These are phyloP conservation scores for Silurus glanis DNA, from an alignment of 2,113 vertebrate genomes.

Conservation along the genomic window DNA sequence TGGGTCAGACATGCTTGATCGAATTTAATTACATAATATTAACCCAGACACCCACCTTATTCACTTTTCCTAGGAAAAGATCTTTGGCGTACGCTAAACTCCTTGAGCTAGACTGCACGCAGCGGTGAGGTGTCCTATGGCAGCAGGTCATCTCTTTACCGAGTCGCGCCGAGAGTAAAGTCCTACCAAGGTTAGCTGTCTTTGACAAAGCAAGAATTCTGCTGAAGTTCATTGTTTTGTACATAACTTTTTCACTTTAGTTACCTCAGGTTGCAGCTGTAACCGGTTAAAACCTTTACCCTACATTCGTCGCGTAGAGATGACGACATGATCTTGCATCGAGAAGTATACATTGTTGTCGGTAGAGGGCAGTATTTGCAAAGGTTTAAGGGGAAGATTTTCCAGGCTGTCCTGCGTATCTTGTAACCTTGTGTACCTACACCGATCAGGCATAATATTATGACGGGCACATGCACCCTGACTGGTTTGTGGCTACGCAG, in stretches of 20 bases:
- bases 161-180: neutral
- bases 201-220: neutral
- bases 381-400: no score
- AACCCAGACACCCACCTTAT: neutral
- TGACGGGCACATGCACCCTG: no score
- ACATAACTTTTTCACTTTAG: neutral
- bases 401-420: no score
- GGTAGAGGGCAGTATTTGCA: neutral
- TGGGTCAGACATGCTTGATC: neutral
- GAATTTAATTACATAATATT: no score
- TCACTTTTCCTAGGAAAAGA: conserved; percentile 8
- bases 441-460: no score
- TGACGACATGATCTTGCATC: neutral
- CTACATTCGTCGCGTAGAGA: conserved; percentile 18
- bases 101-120: neutral
- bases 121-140: neutral
- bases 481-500: no score
- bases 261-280: neutral
- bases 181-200: neutral
- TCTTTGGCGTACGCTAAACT: conserved; percentile 11
- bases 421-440: no score
- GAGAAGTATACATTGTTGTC: neutral
- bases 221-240: neutral
- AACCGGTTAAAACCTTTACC: neutral
- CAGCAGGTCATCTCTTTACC: neutral